These are phyloP conservation scores for Anguilla obscura DNA, from an alignment of 2,797 vertebrate species.

Conservation along the genomic window DNA sequence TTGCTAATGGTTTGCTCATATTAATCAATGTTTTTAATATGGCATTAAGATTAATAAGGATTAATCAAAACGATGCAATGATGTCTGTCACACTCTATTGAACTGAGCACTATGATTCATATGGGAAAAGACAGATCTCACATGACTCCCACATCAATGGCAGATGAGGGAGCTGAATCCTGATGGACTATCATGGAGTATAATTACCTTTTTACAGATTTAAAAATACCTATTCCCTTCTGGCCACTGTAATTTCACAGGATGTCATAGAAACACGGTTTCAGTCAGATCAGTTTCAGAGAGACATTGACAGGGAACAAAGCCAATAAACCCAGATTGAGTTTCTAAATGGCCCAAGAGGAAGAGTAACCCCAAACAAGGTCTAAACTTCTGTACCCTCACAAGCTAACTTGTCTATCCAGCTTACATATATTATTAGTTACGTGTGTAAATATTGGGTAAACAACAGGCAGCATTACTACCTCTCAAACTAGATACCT, in stretches of 20 bases:
- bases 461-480: background rate
- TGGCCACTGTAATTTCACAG: background rate
- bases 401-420: background rate
- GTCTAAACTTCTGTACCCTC: background rate
- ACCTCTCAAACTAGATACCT: too few relatives aligned
- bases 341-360: background rate
- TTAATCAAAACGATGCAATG: background rate
- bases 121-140: background rate
- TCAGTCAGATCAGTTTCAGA: background rate
- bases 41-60: background rate
- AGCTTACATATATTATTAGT: background rate
- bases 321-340: background rate
- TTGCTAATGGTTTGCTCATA: background rate
- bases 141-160: background rate
- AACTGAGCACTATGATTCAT: background rate
- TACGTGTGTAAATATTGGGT: background rate
- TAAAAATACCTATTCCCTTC: background rate
- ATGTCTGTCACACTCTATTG: background rate
- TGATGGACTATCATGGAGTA: background rate
- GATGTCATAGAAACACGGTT: background rate
- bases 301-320: background rate
- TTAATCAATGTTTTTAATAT: background rate
- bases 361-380: background rate
- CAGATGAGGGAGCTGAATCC: background rate
- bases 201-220: conserved; percentile 3